Base-by-base conservation (phyloP, 2,797 vertebrate genomes). In the Micromesistius poutassou region DNA sequence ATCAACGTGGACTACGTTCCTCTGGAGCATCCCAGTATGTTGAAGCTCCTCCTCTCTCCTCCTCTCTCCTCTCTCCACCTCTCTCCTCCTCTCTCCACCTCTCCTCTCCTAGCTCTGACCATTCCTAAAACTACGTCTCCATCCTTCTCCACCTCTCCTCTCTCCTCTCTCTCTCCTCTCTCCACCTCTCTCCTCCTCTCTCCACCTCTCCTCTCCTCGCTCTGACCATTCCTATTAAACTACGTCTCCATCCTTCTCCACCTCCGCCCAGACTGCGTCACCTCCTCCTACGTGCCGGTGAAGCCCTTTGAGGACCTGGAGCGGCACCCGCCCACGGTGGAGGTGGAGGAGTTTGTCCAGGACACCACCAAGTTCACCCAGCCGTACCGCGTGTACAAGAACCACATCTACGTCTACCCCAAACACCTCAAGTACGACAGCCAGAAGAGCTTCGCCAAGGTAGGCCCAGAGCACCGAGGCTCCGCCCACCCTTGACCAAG, bases 381-480 rank as follows among this genome's bases (percentile, higher is more conserved):
- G 76, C 97, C 97, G 12, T 96, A 97, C 77, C 94, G 95, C 78
- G 95, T 95, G 50, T 99, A 99, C 92, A 97, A 94, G 90, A 98
- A 99, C 92, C 97, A 99, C 91, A 94, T 99, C 89, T 99, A 99
- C 16, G 84, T 99, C 38, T 99, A 98, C 82, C 98, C 98, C n/a
- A 97, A 94, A 85, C 98, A 99, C 86, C 97, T 99, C 71, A 99
- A 99, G 78, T 99, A 98, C 1, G 98, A 99, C 85, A 96, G 95
- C 87, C 98, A 99, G 93, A 99, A 97, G 91, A 97, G 95, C 88
- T 99, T 99, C 76, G 96, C 94, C 85, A 99, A 99, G 97, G 98
- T 98, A 71, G 30, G 70, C 42, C 12, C 14, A 14, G 2, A 16
- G 42, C 42, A 35, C 4, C 38, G 2, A 16, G 42, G 42, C 13